Evolutionary conservation across 2,113 vertebrate species (phyloP).

Genomic region (Pao palembangensis): DNA sequence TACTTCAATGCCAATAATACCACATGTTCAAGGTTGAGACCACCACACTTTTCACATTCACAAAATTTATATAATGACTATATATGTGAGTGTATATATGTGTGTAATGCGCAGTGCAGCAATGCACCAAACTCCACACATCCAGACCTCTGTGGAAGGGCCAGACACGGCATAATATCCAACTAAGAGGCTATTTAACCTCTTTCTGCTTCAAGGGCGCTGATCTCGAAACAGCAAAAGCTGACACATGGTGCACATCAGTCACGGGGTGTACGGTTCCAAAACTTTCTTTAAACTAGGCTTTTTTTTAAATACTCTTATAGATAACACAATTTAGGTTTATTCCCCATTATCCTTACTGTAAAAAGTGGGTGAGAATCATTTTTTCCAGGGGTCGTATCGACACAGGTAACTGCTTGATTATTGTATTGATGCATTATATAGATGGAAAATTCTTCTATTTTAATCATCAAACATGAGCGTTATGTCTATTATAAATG

Average conservation of each 20-base stretch:
- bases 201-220: constrained; percentile 46
- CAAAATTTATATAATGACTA: neutral
- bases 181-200: constrained; percentile 68
- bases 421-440: no score
- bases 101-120: constrained; percentile 8
- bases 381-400: no score
- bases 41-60: neutral
- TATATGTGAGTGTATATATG: neutral
- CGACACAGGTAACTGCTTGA: no score
- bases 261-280: neutral
- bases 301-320: neutral
- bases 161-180: constrained; percentile 44
- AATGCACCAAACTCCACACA: neutral
- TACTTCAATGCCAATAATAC: no score
- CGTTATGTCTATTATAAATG: no score
- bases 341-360: no score
- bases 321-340: no score
- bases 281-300: neutral
- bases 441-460: no score
- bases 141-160: constrained; percentile 36
- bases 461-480: no score
- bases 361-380: no score
- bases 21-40: no score
- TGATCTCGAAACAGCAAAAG: constrained; percentile 38
- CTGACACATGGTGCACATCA: neutral